These are phyloP conservation scores for Penaeus chinensis DNA, from an alignment of 1,140 invertebrate species.

Conservation along the genomic window DNA sequence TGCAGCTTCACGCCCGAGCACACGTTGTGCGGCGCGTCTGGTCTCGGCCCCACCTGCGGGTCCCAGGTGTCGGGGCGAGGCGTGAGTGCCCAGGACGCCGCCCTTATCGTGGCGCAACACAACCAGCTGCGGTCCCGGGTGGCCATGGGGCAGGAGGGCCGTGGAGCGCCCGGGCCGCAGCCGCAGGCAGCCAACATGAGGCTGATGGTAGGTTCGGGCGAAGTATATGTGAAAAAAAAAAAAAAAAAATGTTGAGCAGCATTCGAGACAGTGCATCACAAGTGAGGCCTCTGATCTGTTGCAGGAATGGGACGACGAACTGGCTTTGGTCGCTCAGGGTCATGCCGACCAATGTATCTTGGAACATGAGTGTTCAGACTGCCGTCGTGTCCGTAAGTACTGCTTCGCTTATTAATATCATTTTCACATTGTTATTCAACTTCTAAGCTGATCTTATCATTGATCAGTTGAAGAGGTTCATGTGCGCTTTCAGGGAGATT, in stretches of 20 bases:
- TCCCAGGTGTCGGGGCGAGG: slow-evolving; percentile 44
- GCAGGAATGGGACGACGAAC: slow-evolving; percentile 82
- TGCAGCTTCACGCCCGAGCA: slow-evolving; percentile 50
- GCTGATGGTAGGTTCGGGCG: slow-evolving; percentile 76
- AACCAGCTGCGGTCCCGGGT: slow-evolving; percentile 83
- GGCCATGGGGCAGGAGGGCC: slow-evolving; percentile 78
- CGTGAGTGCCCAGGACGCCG: slow-evolving; percentile 38
- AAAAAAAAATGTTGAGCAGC: neutral
- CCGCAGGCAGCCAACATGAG: slow-evolving; percentile 83
- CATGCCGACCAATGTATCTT: slow-evolving; percentile 85
- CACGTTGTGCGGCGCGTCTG: slow-evolving; percentile 32
- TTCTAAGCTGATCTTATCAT: neutral
- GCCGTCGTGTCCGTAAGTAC: slow-evolving; percentile 75
- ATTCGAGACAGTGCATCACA: too few relatives aligned
- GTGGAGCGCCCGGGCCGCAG: slow-evolving; percentile 73
- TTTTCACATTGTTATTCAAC: neutral
- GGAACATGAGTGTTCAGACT: slow-evolving; percentile 75
- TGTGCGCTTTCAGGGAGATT: slow-evolving; percentile 61
- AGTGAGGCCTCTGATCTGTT: slow-evolving; percentile 3
- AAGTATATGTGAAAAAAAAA: too few relatives aligned
- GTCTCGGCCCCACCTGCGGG: slow-evolving; percentile 46
- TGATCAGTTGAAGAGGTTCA: neutral
- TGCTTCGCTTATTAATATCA: neutral
- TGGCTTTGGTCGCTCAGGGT: slow-evolving; percentile 82
- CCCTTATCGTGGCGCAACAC: slow-evolving; percentile 69